Conservation (phyloP, 2,113 vertebrate genomes). For the Eubucco bourcierii region DNA sequence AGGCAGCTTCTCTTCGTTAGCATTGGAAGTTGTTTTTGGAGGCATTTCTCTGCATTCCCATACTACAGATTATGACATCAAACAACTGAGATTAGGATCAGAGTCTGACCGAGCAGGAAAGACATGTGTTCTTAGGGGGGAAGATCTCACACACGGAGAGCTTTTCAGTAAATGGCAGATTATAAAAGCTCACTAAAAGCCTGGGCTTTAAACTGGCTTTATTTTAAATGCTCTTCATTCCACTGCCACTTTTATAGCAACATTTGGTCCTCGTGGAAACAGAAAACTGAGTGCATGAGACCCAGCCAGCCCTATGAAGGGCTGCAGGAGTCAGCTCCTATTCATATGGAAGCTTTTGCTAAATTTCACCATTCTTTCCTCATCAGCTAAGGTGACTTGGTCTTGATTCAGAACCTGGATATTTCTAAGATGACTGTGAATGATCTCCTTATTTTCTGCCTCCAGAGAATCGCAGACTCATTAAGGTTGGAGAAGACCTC, state of each 20-base stretch:
- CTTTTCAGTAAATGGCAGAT: slow-evolving; percentile 46
- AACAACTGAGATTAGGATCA: slow-evolving; percentile 57
- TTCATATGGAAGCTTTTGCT: neutral
- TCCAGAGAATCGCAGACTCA: neutral
- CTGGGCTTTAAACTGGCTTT: slow-evolving; percentile 1
- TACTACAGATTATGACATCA: slow-evolving; percentile 59
- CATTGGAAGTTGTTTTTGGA: neutral
- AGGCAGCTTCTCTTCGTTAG: slow-evolving; percentile 55
- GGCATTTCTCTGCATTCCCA: slow-evolving; percentile 37
- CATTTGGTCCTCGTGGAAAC: neutral
- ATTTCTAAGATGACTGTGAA: neutral
- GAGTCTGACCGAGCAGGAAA: slow-evolving; percentile 54
- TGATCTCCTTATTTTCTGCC: neutral
- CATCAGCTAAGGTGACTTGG: neutral
- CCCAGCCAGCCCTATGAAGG: neutral
- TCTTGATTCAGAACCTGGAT: neutral
- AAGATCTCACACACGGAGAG: slow-evolving; percentile 41
- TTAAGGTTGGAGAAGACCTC: too few relatives aligned
- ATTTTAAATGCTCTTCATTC: neutral
- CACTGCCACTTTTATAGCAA: slow-evolving; percentile 15
- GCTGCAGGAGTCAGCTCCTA: neutral
- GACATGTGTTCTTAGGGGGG: slow-evolving; percentile 45
- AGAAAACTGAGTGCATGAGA: neutral
- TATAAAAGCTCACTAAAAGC: slow-evolving; percentile 46
- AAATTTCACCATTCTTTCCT: neutral